Conservation (phyloP, 2,797 vertebrate species). For the Toxotes lorentzi region DNA sequence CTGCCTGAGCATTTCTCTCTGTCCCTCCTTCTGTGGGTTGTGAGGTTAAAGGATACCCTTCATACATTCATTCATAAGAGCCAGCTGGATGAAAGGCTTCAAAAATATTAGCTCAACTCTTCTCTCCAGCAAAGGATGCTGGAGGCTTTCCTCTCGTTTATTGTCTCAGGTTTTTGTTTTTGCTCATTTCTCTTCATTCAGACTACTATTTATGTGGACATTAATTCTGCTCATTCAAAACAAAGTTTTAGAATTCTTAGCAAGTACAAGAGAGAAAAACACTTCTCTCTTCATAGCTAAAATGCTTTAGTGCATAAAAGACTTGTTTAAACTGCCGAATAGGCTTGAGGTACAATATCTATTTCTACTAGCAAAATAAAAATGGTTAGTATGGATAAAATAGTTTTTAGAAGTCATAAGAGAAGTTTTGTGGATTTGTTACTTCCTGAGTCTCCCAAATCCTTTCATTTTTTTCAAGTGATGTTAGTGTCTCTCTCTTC, state of each 20-base stretch:
- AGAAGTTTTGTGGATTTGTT: neutral
- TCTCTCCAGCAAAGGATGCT: constrained; percentile 17
- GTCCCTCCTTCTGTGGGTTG: constrained; percentile 53
- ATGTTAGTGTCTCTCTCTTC: neutral
- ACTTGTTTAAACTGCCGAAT: neutral
- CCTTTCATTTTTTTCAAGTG: neutral
- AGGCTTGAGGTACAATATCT: neutral
- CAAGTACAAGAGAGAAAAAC: neutral
- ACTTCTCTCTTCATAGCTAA: neutral
- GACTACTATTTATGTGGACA: constrained; percentile 13
- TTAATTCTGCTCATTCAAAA: constrained; percentile 26
- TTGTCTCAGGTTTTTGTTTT: constrained; percentile 9
- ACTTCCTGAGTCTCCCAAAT: neutral
- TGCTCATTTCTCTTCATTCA: constrained; percentile 36
- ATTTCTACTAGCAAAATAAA: neutral
- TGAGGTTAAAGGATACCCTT: constrained; percentile 70
- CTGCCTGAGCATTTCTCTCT: constrained; percentile 38
- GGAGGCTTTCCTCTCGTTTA: constrained; percentile 17
- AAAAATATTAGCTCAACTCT: constrained; percentile 57
- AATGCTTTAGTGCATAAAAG: constrained; percentile 1
- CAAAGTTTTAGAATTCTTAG: constrained; percentile 12
- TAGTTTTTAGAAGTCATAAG: neutral
- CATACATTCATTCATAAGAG: constrained; percentile 77
- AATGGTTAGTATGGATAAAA: neutral
- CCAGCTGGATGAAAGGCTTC: constrained; percentile 56